phyloP scores from a whole-genome alignment of 2,797 vertebrate species.

The Masticophis lateralis region DNA sequence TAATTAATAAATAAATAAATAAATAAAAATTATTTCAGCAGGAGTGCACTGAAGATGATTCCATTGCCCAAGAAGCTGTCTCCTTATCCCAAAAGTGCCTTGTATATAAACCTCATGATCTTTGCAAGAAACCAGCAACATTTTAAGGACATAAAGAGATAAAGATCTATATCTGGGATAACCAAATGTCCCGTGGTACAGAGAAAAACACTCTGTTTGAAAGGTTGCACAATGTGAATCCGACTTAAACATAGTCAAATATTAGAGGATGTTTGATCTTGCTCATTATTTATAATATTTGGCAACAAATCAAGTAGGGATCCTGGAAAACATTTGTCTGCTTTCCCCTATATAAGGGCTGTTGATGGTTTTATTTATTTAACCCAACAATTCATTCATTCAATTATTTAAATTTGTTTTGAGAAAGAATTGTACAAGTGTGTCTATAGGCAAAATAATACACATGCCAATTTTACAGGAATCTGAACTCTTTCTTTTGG shows the following conservation, averaged over 20 bases:
- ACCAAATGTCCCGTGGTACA: neutral
- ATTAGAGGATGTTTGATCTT: neutral
- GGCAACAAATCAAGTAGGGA: neutral
- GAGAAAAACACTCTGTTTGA: neutral
- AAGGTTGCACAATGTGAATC: neutral
- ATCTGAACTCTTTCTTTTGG: neutral
- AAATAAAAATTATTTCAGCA: neutral
- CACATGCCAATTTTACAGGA: neutral
- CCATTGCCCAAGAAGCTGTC: neutral
- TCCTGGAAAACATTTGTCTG: neutral
- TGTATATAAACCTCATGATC: neutral
- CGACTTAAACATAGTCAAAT: neutral
- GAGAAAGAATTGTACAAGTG: neutral
- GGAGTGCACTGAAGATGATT: neutral
- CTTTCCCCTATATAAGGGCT: neutral
- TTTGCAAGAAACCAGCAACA: neutral
- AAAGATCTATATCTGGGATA: neutral
- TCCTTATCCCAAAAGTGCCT: neutral
- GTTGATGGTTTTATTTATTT: neutral
- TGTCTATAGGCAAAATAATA: neutral
- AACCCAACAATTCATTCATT: neutral
- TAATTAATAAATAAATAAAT: too few relatives aligned
- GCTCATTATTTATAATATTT: neutral
- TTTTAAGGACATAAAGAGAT: neutral
- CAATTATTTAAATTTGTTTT: neutral